phyloP scores from a whole-genome alignment of 2,113 vertebrate genomes.

The Cryptotis parvus region DNA sequence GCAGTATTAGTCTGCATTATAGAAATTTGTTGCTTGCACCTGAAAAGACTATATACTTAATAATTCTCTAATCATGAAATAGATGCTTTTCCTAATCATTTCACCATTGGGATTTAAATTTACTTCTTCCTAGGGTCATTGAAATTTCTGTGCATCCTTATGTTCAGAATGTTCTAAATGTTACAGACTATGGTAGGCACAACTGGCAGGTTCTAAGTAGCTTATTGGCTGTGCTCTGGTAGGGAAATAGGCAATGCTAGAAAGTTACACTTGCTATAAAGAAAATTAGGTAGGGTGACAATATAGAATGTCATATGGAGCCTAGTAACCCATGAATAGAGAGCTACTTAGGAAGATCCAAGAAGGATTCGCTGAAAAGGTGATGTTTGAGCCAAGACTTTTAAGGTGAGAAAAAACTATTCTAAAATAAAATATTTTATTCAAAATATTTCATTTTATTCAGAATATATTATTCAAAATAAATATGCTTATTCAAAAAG shows the following conservation, averaged over 20 bases:
- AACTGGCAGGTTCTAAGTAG: background rate
- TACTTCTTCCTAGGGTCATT: background rate
- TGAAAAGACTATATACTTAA: background rate
- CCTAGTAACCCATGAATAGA: too few species aligned
- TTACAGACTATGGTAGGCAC: background rate
- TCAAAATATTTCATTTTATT: too few species aligned
- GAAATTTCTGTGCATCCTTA: background rate
- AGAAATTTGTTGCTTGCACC: background rate
- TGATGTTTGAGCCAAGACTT: background rate
- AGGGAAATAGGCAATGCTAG: background rate
- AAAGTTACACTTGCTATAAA: background rate
- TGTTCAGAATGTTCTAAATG: constrained; percentile 13
- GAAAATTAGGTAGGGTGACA: background rate
- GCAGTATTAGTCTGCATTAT: background rate
- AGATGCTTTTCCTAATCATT: constrained; percentile 16
- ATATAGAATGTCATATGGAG: constrained; percentile 20
- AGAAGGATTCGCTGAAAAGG: background rate
- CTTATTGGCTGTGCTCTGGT: background rate
- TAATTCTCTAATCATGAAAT: constrained; percentile 38
- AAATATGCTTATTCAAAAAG: too few species aligned
- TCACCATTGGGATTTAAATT: constrained; percentile 38
- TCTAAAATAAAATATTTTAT: too few species aligned
- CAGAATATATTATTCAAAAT: too few species aligned
- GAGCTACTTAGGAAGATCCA: background rate
- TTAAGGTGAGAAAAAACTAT: background rate